Evolutionary conservation across 2,888 invertebrate genomes (phyloP).

Genomic region (Drosophila neotestacea): DNA sequence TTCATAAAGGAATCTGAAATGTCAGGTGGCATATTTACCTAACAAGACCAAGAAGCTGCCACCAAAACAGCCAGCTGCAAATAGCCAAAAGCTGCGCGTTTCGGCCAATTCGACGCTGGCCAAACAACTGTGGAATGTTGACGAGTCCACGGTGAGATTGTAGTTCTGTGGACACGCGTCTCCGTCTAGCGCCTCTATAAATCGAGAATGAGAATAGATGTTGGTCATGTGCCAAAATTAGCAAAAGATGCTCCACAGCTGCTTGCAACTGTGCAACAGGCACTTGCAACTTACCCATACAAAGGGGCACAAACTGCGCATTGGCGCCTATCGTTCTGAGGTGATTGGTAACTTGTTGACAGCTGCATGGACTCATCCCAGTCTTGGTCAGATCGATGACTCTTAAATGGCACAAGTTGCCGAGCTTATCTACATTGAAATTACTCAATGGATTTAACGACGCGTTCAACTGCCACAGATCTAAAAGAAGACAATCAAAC

Average conservation of each 20-base stretch:
- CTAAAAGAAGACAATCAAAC: conserved; percentile 42
- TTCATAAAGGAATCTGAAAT: too few species aligned
- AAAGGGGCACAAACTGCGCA: conserved; percentile 80
- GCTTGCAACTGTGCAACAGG: conserved; percentile 24
- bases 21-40: conserved; percentile 57
- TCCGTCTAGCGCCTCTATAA: conserved; percentile 69
- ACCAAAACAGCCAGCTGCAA: conserved; percentile 72
- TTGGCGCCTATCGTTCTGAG: conserved; percentile 76
- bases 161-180: conserved; percentile 81
- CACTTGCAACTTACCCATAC: conserved; percentile 77
- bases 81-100: conserved; percentile 78
- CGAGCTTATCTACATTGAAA: conserved; percentile 86
- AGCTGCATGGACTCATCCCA: conserved; percentile 75
- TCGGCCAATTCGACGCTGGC: conserved; percentile 67
- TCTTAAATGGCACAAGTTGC: conserved; percentile 88
- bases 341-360: conserved; percentile 82
- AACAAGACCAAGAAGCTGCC: conserved; percentile 71
- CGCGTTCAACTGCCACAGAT: conserved; percentile 87
- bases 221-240: conserved; percentile 74
- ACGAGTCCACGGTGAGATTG: conserved; percentile 80
- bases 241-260: conserved; percentile 47
- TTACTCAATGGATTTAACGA: conserved; percentile 87
- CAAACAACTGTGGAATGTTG: conserved; percentile 74
- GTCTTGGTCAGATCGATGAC: conserved; percentile 86
- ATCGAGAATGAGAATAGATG: conserved; percentile 24